These are phyloP conservation scores for Caenorhabditis imperialis DNA, from an alignment of 2,888 invertebrate species.

Conservation along the genomic window DNA sequence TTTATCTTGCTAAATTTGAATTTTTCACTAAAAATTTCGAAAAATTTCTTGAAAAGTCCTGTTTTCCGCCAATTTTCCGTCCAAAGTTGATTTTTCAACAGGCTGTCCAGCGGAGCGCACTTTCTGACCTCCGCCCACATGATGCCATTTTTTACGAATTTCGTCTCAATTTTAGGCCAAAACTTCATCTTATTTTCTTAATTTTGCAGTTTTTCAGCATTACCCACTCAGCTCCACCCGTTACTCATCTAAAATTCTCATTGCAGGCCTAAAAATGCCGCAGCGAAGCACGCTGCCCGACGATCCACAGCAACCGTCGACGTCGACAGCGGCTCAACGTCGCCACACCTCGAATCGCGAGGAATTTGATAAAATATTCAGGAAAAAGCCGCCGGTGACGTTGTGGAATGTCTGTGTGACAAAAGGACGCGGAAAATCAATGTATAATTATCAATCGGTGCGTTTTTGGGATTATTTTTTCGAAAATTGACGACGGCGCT, in stretches of 20 bases:
- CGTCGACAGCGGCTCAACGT: conserved; percentile 16
- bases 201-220: neutral
- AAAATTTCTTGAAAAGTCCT: too few relatives aligned
- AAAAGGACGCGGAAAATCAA: neutral
- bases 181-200: neutral
- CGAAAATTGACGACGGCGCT: neutral
- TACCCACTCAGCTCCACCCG: neutral
- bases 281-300: neutral
- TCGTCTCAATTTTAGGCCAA: conserved; percentile 26
- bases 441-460: neutral
- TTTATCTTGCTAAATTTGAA: too few relatives aligned
- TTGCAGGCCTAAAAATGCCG: conserved; percentile 18
- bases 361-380: conserved; percentile 1
- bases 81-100: conserved; percentile 3
- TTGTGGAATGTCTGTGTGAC: conserved; percentile 17
- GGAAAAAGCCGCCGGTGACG: neutral
- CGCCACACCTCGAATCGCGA: conserved; percentile 5
- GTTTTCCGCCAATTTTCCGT: too few relatives aligned
- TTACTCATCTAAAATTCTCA: neutral
- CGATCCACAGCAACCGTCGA: conserved; percentile 28
- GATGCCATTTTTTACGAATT: conserved; percentile 23
- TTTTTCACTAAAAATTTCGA: too few relatives aligned
- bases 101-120: conserved; percentile 20
- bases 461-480: neutral
- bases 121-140: conserved; percentile 1